Evolutionary conservation across 2,888 invertebrate species (phyloP), one percentile per base, ranked within the genome.

Genomic region (Zonitis immaculata): DNA sequence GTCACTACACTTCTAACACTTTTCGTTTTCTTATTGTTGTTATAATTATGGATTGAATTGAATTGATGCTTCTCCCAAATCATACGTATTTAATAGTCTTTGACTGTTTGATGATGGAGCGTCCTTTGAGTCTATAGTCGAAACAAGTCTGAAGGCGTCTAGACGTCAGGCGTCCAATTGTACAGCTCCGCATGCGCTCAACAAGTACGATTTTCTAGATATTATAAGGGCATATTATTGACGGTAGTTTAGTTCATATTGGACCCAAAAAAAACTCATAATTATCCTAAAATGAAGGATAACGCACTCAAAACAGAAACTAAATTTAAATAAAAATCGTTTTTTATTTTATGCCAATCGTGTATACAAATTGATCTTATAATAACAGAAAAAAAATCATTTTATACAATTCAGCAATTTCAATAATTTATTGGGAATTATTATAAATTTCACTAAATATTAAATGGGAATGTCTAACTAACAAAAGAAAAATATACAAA

Each of bases 101-200:
- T n/a, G n/a, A n/a, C n/a, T n/a, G n/a, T n/a, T n/a, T n/a, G n/a
- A n/a, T n/a, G n/a, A n/a, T n/a, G n/a, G n/a, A 56, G 53, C 60
- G 60, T 62, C 60, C 56, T 51, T n/a, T n/a, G n/a, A n/a, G 55
- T 42, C 59, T 59, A 35, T 44, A 48, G 61, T 50, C 35, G 16
- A 9, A 18, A 9, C 49, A 51, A 51, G 59, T 63, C 59, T 60
- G 51, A 49, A 57, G 56, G 59, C 35, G 58, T 63, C 63, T 63
- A 62, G 62, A 62, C 63, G 59, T 51, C 62, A 54, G 58, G 58
- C 60, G 51, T 52, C 52, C 57, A 50, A 54, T 47, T 44, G 44
- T 50, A 58, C 12, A 44, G n/a, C n/a, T 12, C 51, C 61, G 59
- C 61, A 59, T 61, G 61, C 61, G 61, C 61, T 51, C 57, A 52